phyloP scores from a whole-genome alignment of 92 coral and sea anemone species.

The Bergia sp. region DNA sequence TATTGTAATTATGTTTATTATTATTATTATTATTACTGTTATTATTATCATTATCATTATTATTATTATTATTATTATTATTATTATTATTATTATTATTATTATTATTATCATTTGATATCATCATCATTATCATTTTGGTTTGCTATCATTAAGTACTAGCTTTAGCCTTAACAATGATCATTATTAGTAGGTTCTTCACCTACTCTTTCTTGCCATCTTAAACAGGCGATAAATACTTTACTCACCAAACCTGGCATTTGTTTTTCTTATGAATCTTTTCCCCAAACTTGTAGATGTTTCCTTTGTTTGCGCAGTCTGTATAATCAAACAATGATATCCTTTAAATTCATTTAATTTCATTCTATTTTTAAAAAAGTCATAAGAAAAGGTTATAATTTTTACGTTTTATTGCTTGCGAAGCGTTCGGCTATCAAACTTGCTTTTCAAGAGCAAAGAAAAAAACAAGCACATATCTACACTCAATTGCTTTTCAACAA shows the following conservation, averaged over 20 bases:
- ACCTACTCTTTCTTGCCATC: no score
- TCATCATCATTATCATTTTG: background rate
- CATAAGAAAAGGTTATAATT: background rate
- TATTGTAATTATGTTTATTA: no score
- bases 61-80: no score
- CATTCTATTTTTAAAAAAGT: background rate
- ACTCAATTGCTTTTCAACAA: no score
- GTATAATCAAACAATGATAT: background rate
- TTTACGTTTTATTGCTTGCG: background rate
- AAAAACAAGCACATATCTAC: no score
- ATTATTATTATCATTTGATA: background rate
- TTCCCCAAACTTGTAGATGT: constrained; percentile 73
- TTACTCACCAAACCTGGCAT: constrained; percentile 72
- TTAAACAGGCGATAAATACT: no score
- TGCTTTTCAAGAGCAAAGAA: no score
- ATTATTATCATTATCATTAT: no score
- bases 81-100: background rate
- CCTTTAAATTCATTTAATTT: background rate
- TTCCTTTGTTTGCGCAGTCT: constrained; percentile 68
- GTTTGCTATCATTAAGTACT: no score
- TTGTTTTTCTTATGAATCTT: constrained; percentile 49
- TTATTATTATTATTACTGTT: no score
- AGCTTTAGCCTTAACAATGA: background rate
- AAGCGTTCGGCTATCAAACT: no score
- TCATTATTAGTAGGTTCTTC: background rate